These are phyloP conservation scores for Erythrocercus mccallii DNA, from an alignment of 2,113 vertebrate species.

Conservation along the genomic window DNA sequence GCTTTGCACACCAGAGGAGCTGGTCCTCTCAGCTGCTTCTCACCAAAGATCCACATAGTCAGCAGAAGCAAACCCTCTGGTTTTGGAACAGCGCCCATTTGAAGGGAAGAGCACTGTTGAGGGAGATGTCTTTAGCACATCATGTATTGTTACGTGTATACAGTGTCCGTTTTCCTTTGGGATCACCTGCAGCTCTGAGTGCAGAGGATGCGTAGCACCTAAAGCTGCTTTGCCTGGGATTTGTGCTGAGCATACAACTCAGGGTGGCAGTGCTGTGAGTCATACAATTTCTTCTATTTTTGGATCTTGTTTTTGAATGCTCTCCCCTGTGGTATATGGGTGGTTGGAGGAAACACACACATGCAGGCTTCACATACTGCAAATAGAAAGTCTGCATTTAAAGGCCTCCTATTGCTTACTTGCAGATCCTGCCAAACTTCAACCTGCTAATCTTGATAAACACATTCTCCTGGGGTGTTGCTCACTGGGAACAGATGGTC, in stretches of 20 bases:
- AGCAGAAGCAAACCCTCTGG: background rate
- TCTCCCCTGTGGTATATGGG: slow-evolving; percentile 11
- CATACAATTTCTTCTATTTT: slow-evolving; percentile 29
- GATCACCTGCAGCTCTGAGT: background rate
- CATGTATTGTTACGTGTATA: background rate
- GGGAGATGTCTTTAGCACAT: background rate
- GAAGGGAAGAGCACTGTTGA: background rate
- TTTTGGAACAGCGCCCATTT: background rate
- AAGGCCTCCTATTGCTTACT: slow-evolving; percentile 46
- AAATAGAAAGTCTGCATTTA: slow-evolving; percentile 56
- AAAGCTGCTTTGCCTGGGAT: background rate
- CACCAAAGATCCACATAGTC: background rate
- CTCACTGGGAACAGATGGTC: slow-evolving; percentile 42
- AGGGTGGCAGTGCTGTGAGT: background rate
- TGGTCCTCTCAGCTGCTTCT: background rate
- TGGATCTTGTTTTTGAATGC: slow-evolving; percentile 13
- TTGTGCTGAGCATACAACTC: slow-evolving; percentile 1
- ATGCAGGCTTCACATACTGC: background rate
- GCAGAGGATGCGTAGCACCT: background rate
- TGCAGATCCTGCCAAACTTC: slow-evolving; percentile 30
- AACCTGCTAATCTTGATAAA: slow-evolving; percentile 48
- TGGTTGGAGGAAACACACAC: slow-evolving; percentile 31
- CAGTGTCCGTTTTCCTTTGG: background rate
- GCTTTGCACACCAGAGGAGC: background rate
- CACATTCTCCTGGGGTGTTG: background rate